phyloP scores from a whole-genome alignment of 2,797 vertebrate genomes.

The Chelonia mydas region DNA sequence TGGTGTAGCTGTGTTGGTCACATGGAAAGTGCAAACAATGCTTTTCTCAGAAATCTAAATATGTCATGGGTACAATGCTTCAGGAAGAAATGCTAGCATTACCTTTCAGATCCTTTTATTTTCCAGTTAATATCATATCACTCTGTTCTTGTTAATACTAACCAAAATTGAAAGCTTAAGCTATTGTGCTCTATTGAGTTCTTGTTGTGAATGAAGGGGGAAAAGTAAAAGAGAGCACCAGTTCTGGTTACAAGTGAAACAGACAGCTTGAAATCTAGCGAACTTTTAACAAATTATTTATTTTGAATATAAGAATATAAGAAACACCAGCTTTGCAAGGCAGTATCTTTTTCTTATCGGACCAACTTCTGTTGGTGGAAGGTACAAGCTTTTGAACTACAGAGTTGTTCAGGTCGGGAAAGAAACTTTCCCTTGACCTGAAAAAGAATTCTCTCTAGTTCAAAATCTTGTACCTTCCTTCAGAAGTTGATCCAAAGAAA shows the following conservation, averaged over 20 bases:
- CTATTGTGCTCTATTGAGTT: not conserved
- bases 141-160: not conserved
- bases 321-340: not conserved
- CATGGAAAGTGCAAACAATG: not conserved
- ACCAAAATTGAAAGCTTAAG: not conserved
- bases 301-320: not conserved
- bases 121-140: not conserved
- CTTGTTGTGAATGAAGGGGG: not conserved
- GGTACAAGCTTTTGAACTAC: not conserved
- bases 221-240: not conserved
- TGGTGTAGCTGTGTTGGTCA: not conserved
- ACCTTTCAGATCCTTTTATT: conserved; percentile 5
- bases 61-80: not conserved
- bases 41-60: not conserved
- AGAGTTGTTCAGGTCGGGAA: not conserved
- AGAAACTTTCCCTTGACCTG: not conserved
- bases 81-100: not conserved
- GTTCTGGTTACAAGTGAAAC: not conserved
- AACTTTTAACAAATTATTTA: not conserved
- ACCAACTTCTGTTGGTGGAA: not conserved
- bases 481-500: not conserved
- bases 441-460: not conserved
- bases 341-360: not conserved
- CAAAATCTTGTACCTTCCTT: not conserved
- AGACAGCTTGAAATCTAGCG: not conserved